Evolutionary conservation across 1,140 invertebrate genomes (phyloP).

Genomic region (Mylabris phalerata): DNA sequence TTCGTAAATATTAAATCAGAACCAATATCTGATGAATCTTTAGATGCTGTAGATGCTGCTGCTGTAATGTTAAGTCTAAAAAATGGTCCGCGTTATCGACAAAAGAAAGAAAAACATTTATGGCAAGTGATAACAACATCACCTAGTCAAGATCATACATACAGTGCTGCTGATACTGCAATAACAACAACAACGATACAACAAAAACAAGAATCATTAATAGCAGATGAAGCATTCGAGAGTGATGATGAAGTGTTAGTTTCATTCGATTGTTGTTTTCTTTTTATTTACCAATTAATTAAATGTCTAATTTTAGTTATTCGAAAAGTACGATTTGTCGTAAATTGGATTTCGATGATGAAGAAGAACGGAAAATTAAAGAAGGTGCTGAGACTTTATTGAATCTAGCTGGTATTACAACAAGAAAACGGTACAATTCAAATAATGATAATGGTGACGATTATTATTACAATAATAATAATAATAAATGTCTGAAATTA

Average conservation of each 20-base stretch:
- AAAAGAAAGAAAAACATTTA: conserved; percentile 40
- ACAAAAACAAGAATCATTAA: conserved; percentile 8
- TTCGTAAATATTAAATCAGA: conserved; percentile 11
- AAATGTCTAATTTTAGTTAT: conserved; percentile 15
- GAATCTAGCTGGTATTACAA: conserved; percentile 55
- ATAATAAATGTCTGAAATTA: conserved; percentile 18
- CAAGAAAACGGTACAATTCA: conserved; percentile 26
- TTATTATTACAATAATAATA: conserved; percentile 4
- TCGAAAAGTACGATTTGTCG: conserved; percentile 25
- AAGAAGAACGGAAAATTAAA: conserved; percentile 67
- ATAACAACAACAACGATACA: too few relatives aligned
- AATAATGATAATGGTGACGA: conserved; percentile 8
- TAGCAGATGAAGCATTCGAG: conserved; percentile 46
- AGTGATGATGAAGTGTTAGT: conserved; percentile 48
- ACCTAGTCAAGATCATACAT: conserved; percentile 75
- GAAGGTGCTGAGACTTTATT: conserved; percentile 74
- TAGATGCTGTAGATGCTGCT: conserved; percentile 72
- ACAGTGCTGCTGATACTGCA: conserved; percentile 49
- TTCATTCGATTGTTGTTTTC: not conserved
- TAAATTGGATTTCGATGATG: conserved; percentile 49
- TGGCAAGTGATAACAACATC: conserved; percentile 61
- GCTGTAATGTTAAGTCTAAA: conserved; percentile 76
- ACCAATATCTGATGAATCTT: conserved; percentile 43
- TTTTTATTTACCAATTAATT: not conserved
- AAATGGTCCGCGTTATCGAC: conserved; percentile 51